A percentile compares a stretch with the other conserved stretches of the same genome.
phyloP scores from a whole-genome alignment of 2,888 invertebrate species.

The Cephus nigrinus region DNA sequence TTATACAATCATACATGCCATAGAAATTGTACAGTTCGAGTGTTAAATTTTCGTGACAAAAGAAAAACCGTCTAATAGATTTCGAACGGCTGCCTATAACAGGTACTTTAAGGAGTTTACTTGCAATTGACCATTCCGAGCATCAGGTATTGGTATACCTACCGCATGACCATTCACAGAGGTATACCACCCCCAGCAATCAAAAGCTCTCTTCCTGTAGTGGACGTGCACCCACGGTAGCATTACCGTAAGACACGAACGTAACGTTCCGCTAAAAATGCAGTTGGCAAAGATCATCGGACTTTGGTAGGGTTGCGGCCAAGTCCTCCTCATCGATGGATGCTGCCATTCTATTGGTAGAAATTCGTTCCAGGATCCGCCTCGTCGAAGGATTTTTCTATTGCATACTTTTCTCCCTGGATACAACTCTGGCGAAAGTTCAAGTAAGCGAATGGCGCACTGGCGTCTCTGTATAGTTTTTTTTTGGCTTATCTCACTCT shows the following conservation, averaged over 20 bases:
- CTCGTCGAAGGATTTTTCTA: neutral
- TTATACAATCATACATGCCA: neutral
- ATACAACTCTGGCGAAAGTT: neutral
- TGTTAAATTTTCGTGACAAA: neutral
- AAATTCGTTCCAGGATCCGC: neutral
- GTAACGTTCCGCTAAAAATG: neutral
- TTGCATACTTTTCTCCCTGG: neutral
- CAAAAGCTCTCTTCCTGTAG: neutral
- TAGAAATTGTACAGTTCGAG: neutral
- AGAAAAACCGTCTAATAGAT: neutral
- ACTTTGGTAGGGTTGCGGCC: neutral
- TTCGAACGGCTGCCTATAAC: neutral
- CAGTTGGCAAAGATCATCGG: neutral
- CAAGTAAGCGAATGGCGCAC: neutral
- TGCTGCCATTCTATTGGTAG: neutral
- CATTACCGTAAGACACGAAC: neutral
- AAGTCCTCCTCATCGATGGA: neutral
- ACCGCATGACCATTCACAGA: neutral
- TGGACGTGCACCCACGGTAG: neutral
- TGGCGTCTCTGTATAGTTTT: neutral
- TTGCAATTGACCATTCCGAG: neutral
- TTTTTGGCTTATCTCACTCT: neutral
- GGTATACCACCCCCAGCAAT: neutral
- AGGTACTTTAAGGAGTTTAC: neutral
- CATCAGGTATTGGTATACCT: neutral